Evolutionary conservation across 2,797 vertebrate species (phyloP).

Genomic region (Sebastes goodei): DNA sequence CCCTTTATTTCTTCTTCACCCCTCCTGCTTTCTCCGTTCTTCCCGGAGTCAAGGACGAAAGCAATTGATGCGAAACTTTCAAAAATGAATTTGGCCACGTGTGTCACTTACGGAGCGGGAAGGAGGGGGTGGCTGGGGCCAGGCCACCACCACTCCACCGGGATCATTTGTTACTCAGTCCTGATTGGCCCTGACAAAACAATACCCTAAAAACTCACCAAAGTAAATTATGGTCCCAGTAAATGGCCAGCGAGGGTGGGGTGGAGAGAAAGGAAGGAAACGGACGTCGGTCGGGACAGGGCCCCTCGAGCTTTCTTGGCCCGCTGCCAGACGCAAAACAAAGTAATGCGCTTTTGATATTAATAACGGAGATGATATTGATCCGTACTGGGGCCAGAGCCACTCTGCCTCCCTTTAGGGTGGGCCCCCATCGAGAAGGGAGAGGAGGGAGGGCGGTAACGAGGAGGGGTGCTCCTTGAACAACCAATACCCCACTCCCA

Average conservation of each 20-base stretch:
- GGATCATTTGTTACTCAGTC: conserved; percentile 97
- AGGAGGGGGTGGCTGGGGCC: conserved; percentile 58
- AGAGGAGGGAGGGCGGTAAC: conserved; percentile 42
- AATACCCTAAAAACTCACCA: conserved; percentile 99
- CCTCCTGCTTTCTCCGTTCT: conserved; percentile 61
- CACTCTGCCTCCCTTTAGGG: conserved; percentile 70
- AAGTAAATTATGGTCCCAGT: conserved; percentile 98
- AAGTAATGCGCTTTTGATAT: conserved; percentile 99
- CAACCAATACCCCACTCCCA: conserved; percentile 85
- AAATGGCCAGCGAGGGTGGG: conserved; percentile 89
- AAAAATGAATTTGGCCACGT: conserved; percentile 94
- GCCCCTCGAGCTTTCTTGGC: conserved; percentile 83
- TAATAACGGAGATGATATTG: conserved; percentile 99
- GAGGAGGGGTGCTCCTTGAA: conserved; percentile 84
- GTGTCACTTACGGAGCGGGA: conserved; percentile 85
- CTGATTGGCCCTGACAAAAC: conserved; percentile 99
- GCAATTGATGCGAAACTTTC: conserved; percentile 95
- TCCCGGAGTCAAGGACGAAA: conserved; percentile 95
- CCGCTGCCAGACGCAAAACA: conserved; percentile 91
- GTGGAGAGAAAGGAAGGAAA: conserved; percentile 78
- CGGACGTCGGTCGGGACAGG: conserved; percentile 66
- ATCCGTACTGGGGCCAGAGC: conserved; percentile 85
- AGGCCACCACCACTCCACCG: conserved; percentile 86
- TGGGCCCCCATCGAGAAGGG: conserved; percentile 54
- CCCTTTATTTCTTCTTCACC: conserved; percentile 50